Base-by-base conservation (phyloP, 2,797 vertebrate species). In the Coendou prehensilis region DNA sequence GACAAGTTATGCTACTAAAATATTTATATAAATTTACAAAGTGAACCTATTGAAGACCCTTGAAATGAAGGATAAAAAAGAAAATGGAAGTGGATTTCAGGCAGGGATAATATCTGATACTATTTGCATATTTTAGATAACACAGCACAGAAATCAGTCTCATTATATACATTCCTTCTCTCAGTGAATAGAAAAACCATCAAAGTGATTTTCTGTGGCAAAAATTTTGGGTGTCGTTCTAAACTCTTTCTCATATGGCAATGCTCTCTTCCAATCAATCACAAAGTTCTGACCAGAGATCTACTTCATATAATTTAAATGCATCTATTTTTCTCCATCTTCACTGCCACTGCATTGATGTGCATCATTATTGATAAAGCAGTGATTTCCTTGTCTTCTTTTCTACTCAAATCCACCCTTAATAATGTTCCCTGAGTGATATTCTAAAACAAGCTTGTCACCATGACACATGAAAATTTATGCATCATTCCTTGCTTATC, bases 21-120 rank as follows among this genome's bases (percentile, higher is more conserved):
- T 76, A 54, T 45, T 89, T 76, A 71, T 50, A 54, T 63, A 20
- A 28, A 33, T 20, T 23, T 86, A 30, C 23, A 37, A 37, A 61
- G 23, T 41, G n/a, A 84, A 56, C 23, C 18, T 28, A 13, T 18
- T 61, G 8, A 56, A 89, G 82, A 63, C 13, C 11, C 28, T 63
- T 59, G 14, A 79, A 73, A 78, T 57, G 50, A 64, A 97, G 10
- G 28, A 45, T 33, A 64, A 64, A 17, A 81, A 86, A 71, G 71
- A 87, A 87, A 73, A 71, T 6, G 76, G 61, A 94, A n/a, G 5
- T 37, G 5, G 61, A 73, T 56, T 50, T 69, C 26, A 52, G 37
- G 47, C 47, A 52, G 26, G 45, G 18, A 47, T 5, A 56, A 11
- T n/a, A 9, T 37, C 5, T 28, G 54, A 11, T 18, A 30, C 23